Percentiles rank a stretch among this genome's conserved stretches.
Evolutionary conservation across 2,888 invertebrate genomes (phyloP).

Genomic region (Lycia hirtaria): DNA sequence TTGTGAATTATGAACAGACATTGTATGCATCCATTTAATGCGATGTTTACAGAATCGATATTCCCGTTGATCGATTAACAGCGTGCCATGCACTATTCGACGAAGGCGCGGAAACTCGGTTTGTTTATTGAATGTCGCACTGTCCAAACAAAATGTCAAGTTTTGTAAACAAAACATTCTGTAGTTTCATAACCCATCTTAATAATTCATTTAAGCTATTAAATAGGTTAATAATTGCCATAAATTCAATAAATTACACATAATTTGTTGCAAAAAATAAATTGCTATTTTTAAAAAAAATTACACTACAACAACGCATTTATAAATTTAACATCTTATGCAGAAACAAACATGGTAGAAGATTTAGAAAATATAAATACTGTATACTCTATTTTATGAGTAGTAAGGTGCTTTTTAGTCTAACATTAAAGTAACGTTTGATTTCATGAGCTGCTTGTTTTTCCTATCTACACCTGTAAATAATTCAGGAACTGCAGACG

Average conservation of each 20-base stretch:
- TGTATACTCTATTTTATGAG: neutral
- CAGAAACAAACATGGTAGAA: neutral
- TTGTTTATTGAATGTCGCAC: constrained; percentile 56
- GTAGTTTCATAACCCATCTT: constrained; percentile 40
- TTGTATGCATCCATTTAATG: constrained; percentile 47
- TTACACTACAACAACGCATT: neutral
- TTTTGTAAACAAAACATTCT: constrained; percentile 53
- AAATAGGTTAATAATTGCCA: neutral
- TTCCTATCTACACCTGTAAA: constrained; percentile 10
- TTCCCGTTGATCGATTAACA: constrained; percentile 42
- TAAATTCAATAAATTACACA: neutral
- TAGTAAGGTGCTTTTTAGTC: neutral
- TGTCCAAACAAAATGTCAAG: constrained; percentile 58
- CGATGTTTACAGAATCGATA: constrained; percentile 57
- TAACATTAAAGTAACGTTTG: neutral
- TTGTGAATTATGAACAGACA: constrained; percentile 7
- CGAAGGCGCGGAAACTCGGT: constrained; percentile 57
- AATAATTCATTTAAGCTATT: constrained; percentile 5
- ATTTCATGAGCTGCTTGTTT: constrained; percentile 13
- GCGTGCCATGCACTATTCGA: constrained; percentile 49
- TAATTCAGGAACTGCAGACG: constrained; percentile 13
- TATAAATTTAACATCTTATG: neutral
- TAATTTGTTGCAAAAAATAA: neutral
- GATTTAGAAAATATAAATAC: neutral
- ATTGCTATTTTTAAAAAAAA: neutral